These are phyloP conservation scores for Tapera naevia DNA, from an alignment of 2,797 vertebrate species.

Conservation along the genomic window DNA sequence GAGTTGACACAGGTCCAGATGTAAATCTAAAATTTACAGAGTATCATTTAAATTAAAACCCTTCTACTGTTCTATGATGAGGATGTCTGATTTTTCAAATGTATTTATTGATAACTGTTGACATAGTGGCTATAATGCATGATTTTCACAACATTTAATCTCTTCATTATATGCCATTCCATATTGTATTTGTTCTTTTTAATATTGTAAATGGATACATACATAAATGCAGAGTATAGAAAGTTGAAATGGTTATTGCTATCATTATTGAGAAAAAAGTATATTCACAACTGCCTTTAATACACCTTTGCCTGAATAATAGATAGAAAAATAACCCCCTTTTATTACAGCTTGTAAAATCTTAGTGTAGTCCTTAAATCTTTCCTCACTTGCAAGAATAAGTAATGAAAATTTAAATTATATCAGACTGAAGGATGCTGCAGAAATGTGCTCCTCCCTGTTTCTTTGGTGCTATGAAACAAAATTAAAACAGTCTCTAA, in stretches of 20 bases:
- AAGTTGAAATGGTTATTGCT: background rate
- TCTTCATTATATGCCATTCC: background rate
- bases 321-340: background rate
- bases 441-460: background rate
- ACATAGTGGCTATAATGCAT: background rate
- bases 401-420: constrained; percentile 17
- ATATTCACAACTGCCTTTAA: background rate
- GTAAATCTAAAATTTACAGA: background rate
- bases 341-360: constrained; percentile 19
- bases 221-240: background rate
- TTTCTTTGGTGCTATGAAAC: constrained; percentile 27
- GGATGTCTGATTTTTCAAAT: background rate
- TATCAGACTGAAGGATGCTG: constrained; percentile 20
- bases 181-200: background rate
- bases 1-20: background rate
- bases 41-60: background rate
- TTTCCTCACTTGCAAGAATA: constrained; percentile 23
- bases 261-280: background rate
- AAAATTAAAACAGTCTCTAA: constrained; percentile 46
- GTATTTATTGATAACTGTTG: background rate
- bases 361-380: background rate
- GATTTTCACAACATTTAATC: background rate
- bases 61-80: background rate
- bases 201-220: background rate
- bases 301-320: background rate